Evolutionary conservation across 2,888 invertebrate species (phyloP).

Genomic region (Uropetala carovei): DNA sequence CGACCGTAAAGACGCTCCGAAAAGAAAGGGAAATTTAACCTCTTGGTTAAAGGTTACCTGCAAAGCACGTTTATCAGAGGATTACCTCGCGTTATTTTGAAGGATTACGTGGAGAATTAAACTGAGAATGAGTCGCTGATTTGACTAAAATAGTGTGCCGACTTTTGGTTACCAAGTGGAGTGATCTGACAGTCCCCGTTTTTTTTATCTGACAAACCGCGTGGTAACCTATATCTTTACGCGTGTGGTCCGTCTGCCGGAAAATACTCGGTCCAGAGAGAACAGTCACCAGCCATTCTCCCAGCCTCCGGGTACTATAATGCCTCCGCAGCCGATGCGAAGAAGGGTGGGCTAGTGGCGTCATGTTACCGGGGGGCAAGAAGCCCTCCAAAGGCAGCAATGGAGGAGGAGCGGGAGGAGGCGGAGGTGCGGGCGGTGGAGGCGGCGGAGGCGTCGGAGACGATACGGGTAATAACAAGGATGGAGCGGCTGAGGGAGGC

Average conservation of each 20-base stretch:
- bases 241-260: background rate
- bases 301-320: background rate
- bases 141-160: too few species aligned
- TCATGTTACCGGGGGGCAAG: conserved; percentile 67
- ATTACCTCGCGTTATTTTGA: too few species aligned
- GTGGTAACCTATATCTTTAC: background rate
- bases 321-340: conserved; percentile 22
- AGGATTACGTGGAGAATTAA: background rate
- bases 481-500: conserved; percentile 76
- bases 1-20: background rate
- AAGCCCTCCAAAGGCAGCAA: conserved; percentile 65
- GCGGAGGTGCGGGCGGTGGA: conserved; percentile 25
- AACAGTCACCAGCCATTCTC: background rate
- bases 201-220: background rate
- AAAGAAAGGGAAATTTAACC: too few species aligned
- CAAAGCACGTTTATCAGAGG: too few species aligned
- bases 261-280: too few species aligned
- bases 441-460: conserved; percentile 61
- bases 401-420: conserved; percentile 64
- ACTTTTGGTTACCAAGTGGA: background rate
- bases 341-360: conserved; percentile 41
- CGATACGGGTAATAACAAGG: conserved; percentile 63
- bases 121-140: too few species aligned
- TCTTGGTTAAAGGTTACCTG: too few species aligned
- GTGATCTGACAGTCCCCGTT: background rate